Evolutionary conservation across 2,888 invertebrate species (phyloP), one percentile per base, ranked within the genome.

Genomic region (Holacanthella duospinosa): DNA sequence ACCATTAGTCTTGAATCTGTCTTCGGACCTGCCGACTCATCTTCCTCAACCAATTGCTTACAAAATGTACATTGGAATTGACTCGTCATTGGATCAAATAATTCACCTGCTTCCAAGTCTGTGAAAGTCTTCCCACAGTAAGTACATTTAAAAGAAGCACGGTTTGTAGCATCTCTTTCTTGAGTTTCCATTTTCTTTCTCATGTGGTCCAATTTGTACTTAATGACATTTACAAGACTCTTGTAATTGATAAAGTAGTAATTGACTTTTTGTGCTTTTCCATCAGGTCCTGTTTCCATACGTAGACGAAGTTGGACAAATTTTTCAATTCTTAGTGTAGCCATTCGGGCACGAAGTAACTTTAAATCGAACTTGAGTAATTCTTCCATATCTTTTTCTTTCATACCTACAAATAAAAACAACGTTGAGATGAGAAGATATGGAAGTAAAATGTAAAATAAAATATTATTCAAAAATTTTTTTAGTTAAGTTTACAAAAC

Each of bases 241-340:
- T 93, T 93, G 78, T 95, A 96, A 79, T 95, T 95, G 73, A 96
- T 95, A 76, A 93, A 96, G 78, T 95, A 96, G 78, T 94, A 96
- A 78, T 94, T 95, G 25, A 94, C 93, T 81, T 93, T 90, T 75
- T 92, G 93, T 36, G 93, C 91, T 80, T 93, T 93, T 2, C 93
- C 93, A 79, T 96, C 95, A 0, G 85, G 83, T 43, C 90, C 93
- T 61, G 95, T 95, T 81, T 95, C 95, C 89, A 95, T 93, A 80
- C 90, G 86, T 74, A 95, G 80, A 73, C 92, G 83, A 36, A 90
- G 88, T 83, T 92, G 92, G 68, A 93, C 87, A 75, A 96, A 93
- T 80, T 94, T 93, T 76, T 96, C 96, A 75, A 86, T 91, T 77
- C 89, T 87, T 65, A 96, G 78, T 0, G 86, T 86, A 0, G 91